These are phyloP conservation scores for Prorops nasuta DNA, from an alignment of 1,140 invertebrate genomes.

Conservation along the genomic window DNA sequence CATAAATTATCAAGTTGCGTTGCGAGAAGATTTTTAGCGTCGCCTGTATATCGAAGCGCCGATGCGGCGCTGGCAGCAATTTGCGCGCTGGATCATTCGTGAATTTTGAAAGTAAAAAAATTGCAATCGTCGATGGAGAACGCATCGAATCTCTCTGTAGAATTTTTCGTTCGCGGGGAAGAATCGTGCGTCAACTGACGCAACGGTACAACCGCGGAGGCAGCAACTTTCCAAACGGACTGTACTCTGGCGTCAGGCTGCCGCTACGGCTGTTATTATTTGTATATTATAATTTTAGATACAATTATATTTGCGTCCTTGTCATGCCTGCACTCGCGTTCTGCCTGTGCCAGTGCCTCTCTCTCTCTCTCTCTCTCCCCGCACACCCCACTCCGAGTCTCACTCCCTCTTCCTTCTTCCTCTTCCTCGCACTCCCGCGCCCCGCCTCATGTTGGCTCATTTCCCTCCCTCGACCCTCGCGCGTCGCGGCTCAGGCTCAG, in stretches of 20 bases:
- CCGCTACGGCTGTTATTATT: slow-evolving; percentile 57
- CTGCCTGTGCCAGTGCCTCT: slow-evolving; percentile 12
- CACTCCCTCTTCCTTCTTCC: slow-evolving; percentile 13
- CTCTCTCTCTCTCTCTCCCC: slow-evolving; percentile 7
- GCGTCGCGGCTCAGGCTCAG: background rate
- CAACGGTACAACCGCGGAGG: no score
- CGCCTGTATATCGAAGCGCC: no score
- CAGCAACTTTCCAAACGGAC: slow-evolving; percentile 46
- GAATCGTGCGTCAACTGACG: no score
- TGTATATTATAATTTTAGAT: slow-evolving; percentile 60
- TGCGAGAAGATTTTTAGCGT: no score
- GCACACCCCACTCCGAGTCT: slow-evolving; percentile 8
- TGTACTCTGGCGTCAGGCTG: slow-evolving; percentile 55
- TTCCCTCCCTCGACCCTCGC: background rate
- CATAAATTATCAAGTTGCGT: no score
- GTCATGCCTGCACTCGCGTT: slow-evolving; percentile 35
- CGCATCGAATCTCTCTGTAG: no score
- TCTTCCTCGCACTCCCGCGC: slow-evolving; percentile 10
- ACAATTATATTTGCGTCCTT: slow-evolving; percentile 54
- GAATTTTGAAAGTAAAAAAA: no score
- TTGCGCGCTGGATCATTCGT: no score
- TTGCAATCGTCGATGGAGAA: no score
- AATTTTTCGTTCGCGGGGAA: no score
- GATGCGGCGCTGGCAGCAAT: no score
- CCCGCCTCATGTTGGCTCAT: no score